A percentile compares a stretch with the other conserved stretches of the same genome.
These are phyloP conservation scores for Drosophila austrosaltans DNA, from an alignment of 2,888 invertebrate species.

Conservation along the genomic window DNA sequence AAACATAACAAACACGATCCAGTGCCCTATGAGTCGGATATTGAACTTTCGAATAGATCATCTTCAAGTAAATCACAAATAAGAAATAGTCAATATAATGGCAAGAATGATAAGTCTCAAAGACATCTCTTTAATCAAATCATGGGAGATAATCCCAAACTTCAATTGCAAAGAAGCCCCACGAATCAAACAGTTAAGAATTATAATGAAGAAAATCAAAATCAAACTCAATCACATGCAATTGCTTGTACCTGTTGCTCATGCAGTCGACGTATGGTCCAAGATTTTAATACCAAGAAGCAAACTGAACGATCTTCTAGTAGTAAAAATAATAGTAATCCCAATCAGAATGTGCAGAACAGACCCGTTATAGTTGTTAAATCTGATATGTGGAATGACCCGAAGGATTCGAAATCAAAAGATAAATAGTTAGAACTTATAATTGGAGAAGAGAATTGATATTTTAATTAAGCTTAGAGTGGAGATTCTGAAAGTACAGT, in stretches of 20 bases:
- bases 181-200: background rate
- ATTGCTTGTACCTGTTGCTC: conserved; percentile 6
- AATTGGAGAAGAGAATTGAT: background rate
- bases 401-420: background rate
- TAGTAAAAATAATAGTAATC: background rate
- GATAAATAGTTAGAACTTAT: background rate
- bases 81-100: background rate
- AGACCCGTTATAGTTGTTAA: conserved; percentile 3
- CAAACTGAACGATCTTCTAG: background rate
- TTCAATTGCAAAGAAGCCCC: background rate
- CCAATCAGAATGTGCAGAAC: background rate
- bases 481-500: background rate
- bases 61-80: background rate
- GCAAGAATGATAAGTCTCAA: background rate
- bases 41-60: background rate
- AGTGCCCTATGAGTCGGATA: background rate
- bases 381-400: conserved; percentile 2
- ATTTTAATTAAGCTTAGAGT: conserved; percentile 30
- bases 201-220: background rate
- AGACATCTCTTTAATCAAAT: background rate
- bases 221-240: background rate
- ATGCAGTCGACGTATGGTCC: background rate
- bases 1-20: background rate
- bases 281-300: background rate
- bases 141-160: background rate